Percentiles rank a stretch among this genome's conserved stretches.
These are phyloP conservation scores for Semaprochilodus insignis DNA, from an alignment of 2,797 vertebrate species.

Conservation along the genomic window DNA sequence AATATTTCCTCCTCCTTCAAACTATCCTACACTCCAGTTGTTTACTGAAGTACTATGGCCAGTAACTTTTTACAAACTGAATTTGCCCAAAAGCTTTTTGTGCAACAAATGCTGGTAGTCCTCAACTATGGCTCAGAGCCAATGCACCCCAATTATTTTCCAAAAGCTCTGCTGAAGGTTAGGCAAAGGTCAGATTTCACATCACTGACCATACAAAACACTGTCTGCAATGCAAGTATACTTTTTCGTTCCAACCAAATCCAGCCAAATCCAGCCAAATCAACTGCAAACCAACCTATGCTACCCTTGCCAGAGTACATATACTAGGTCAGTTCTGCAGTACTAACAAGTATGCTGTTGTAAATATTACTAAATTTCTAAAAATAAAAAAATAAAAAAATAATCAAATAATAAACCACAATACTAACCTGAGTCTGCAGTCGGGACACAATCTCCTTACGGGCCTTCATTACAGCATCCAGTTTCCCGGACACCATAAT, in stretches of 20 bases:
- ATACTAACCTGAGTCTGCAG: conserved; percentile 94
- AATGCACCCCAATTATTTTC: not conserved
- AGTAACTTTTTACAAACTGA: not conserved
- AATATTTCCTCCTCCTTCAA: too few species aligned
- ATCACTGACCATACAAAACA: not conserved
- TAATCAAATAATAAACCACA: not conserved
- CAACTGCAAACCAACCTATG: not conserved
- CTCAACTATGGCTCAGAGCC: not conserved
- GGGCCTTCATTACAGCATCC: conserved; percentile 98
- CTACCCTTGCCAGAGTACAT: not conserved
- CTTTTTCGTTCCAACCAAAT: too few species aligned
- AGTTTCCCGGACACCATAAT: conserved; percentile 99
- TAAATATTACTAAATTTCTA: too few species aligned
- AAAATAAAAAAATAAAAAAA: not conserved
- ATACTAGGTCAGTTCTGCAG: not conserved
- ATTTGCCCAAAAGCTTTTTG: not conserved
- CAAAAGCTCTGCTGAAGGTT: not conserved
- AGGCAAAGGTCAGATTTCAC: not conserved
- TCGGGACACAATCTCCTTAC: conserved; percentile 98
- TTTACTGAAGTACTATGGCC: too few species aligned
- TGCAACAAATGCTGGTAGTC: not conserved
- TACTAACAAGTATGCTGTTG: not conserved
- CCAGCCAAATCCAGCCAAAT: too few species aligned
- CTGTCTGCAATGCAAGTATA: too few species aligned
- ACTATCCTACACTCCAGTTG: too few species aligned